phyloP scores from a whole-genome alignment of 1,140 invertebrate species.

The Drosophila saltans region DNA sequence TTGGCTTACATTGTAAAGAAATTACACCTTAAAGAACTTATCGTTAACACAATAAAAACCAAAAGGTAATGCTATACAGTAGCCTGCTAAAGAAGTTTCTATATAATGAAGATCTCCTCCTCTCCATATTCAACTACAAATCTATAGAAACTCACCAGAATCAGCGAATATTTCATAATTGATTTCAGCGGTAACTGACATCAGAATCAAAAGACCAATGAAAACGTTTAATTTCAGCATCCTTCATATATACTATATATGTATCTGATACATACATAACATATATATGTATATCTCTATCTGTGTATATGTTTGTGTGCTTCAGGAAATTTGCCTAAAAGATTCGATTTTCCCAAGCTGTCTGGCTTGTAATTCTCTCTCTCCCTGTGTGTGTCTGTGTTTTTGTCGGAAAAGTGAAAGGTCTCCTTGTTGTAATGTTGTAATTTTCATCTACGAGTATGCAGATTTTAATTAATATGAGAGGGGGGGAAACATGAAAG shows the following conservation, averaged over 20 bases:
- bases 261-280: background rate
- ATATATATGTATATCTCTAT: background rate
- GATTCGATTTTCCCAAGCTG: slow-evolving; percentile 61
- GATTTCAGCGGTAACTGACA: slow-evolving; percentile 20
- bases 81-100: no score
- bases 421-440: slow-evolving; percentile 38
- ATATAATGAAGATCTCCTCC: no score
- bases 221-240: slow-evolving; percentile 35
- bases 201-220: slow-evolving; percentile 24
- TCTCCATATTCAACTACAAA: no score
- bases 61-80: no score
- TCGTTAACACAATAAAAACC: no score
- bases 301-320: background rate
- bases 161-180: slow-evolving; percentile 33
- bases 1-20: no score
- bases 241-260: slow-evolving; percentile 17
- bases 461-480: slow-evolving; percentile 67
- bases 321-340: slow-evolving; percentile 60
- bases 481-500: slow-evolving; percentile 10
- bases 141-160: slow-evolving; percentile 16
- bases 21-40: no score
- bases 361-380: slow-evolving; percentile 10
- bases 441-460: slow-evolving; percentile 8
- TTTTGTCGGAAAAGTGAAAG: slow-evolving; percentile 33
- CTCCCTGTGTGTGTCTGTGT: background rate